These are phyloP conservation scores for Eupleurogrammus muticus DNA, from an alignment of 2,797 vertebrate genomes.

Conservation along the genomic window DNA sequence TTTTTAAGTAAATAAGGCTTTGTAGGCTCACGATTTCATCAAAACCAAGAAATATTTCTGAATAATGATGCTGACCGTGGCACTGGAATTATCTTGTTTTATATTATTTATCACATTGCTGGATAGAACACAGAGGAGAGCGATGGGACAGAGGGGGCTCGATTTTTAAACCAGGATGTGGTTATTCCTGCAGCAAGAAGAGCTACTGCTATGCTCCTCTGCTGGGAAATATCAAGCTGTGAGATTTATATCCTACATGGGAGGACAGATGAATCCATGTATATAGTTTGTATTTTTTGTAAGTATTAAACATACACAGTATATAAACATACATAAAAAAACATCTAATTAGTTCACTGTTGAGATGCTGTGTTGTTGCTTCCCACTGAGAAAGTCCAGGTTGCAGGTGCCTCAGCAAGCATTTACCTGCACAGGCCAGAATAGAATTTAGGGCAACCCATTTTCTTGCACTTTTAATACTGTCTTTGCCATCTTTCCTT, in stretches of 20 bases:
- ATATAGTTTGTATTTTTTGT: background rate
- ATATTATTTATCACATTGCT: constrained; percentile 30
- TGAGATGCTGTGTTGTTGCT: constrained; percentile 21
- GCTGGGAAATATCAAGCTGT: constrained; percentile 29
- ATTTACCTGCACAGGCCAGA: constrained; percentile 21
- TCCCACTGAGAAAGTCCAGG: constrained; percentile 23
- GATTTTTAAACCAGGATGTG: constrained; percentile 26
- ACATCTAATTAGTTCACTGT: constrained; percentile 19
- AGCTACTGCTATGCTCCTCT: background rate
- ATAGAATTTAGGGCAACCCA: constrained; percentile 39
- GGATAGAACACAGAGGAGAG: constrained; percentile 18
- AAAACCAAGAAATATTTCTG: constrained; percentile 53
- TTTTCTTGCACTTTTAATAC: constrained; percentile 55
- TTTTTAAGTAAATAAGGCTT: constrained; percentile 69
- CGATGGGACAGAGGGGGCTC: constrained; percentile 11
- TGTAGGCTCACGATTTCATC: constrained; percentile 55
- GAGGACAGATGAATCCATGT: constrained; percentile 20
- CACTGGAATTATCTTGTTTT: constrained; percentile 47
- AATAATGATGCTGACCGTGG: constrained; percentile 50
- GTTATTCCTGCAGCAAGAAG: background rate
- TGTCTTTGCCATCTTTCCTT: constrained; percentile 56
- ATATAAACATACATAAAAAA: constrained; percentile 7
- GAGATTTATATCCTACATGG: constrained; percentile 29
- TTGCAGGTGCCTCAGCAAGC: constrained; percentile 13
- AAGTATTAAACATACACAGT: too few relatives aligned